phyloP scores from a whole-genome alignment of 92 coral and sea anemone species.

The Zoanthus sociatus region DNA sequence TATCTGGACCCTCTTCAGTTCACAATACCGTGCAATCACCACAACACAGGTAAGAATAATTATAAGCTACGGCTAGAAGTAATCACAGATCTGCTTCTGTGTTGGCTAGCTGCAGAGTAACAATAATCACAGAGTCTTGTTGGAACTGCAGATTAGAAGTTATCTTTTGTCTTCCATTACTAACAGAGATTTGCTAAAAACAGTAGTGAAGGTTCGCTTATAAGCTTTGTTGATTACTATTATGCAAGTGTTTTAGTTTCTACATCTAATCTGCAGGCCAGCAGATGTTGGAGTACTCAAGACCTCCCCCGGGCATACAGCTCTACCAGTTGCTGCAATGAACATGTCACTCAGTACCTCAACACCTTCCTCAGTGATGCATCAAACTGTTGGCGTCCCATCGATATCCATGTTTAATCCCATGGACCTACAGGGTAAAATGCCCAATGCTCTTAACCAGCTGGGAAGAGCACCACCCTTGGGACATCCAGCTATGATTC shows the following conservation, averaged over 20 bases:
- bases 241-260: not conserved
- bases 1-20: constrained; percentile 58
- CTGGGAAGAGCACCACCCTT: constrained; percentile 71
- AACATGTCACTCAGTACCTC: constrained; percentile 48
- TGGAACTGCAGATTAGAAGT: not conserved
- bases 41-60: constrained; percentile 72
- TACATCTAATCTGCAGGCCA: constrained; percentile 9
- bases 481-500: constrained; percentile 75
- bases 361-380: constrained; percentile 52
- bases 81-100: no score
- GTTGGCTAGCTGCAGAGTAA: no score
- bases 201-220: no score
- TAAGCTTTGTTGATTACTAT: no score
- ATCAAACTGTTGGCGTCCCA: constrained; percentile 42
- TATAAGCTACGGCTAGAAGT: not conserved
- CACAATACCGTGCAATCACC: constrained; percentile 66
- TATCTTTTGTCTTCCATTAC: no score
- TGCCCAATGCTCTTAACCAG: constrained; percentile 79
- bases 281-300: constrained; percentile 36
- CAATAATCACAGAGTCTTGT: not conserved
- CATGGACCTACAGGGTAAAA: constrained; percentile 72
- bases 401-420: constrained; percentile 79
- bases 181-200: no score
- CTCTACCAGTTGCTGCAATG: constrained; percentile 29
- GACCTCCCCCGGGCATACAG: constrained; percentile 27